Percentiles rank a stretch among this genome's conserved stretches.
Evolutionary conservation across 2,888 invertebrate species (phyloP).

Genomic region (Mimachlamys varia): DNA sequence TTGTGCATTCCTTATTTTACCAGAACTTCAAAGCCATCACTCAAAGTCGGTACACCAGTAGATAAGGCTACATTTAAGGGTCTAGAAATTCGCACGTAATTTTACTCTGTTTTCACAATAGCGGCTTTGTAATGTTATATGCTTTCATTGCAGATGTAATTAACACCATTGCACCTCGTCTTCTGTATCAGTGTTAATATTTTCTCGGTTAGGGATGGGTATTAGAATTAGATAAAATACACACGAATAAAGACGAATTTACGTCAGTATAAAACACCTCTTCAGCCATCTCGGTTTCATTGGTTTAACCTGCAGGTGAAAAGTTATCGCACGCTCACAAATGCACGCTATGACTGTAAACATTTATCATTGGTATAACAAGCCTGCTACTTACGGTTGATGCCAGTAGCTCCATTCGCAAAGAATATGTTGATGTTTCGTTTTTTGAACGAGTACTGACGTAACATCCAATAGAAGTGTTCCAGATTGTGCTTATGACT

Average conservation of each 20-base stretch:
- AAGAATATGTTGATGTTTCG: conserved; percentile 83
- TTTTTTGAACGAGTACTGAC: conserved; percentile 81
- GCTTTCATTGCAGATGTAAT: neutral
- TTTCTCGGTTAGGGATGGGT: neutral
- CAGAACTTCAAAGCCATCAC: neutral
- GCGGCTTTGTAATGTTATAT: neutral
- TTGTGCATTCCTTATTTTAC: neutral
- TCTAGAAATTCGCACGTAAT: neutral
- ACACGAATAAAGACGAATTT: neutral
- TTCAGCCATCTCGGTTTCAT: conserved; percentile 13
- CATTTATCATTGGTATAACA: neutral
- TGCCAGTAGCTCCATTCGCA: conserved; percentile 81
- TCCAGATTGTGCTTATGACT: conserved; percentile 79
- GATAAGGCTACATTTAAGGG: neutral
- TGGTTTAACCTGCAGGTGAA: neutral
- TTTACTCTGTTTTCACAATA: neutral
- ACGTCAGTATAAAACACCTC: neutral
- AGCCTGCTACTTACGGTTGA: conserved; percentile 70
- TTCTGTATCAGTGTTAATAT: neutral
- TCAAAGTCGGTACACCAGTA: neutral
- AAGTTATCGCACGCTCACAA: neutral
- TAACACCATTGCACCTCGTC: neutral
- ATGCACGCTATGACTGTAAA: neutral
- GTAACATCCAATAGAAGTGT: conserved; percentile 80
- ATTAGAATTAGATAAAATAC: neutral